Evolutionary conservation across 2,797 vertebrate genomes (phyloP).

Genomic region (Mus minutoides): DNA sequence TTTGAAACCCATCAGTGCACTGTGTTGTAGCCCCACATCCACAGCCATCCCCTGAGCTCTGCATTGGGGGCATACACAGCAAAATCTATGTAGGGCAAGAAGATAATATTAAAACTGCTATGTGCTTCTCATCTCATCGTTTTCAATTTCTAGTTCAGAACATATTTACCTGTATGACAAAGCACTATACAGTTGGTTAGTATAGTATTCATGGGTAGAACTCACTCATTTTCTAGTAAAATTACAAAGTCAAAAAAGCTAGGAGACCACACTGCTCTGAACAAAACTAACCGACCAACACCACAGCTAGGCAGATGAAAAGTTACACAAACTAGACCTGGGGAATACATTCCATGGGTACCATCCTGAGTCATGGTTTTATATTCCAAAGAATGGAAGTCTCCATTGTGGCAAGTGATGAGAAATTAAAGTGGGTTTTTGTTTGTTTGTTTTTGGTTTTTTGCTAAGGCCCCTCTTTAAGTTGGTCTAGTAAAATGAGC

Average conservation of each 20-base stretch:
- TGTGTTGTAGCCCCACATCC: neutral
- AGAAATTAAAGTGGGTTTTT: neutral
- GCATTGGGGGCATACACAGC: neutral
- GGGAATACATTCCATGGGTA: neutral
- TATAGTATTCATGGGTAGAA: neutral
- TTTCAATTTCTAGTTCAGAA: neutral
- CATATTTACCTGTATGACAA: neutral
- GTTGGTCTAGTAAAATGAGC: neutral
- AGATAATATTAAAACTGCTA: neutral
- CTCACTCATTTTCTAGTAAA: neutral
- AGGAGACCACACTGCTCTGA: neutral
- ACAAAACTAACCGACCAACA: neutral
- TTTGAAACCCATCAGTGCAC: neutral
- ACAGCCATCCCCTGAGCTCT: neutral
- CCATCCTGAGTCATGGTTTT: neutral
- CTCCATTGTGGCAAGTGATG: neutral
- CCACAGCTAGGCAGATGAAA: neutral
- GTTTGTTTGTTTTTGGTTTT: no score
- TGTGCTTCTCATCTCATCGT: neutral
- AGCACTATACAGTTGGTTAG: neutral
- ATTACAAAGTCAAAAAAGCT: neutral
- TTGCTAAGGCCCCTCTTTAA: neutral
- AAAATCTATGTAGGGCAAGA: neutral
- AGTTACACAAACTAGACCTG: neutral
- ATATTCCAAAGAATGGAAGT: slow-evolving; percentile 26